A percentile compares a stretch with the other conserved stretches of the same genome.
These are phyloP conservation scores for Ganaspis sp. DNA, from an alignment of 1,140 invertebrate genomes.

Conservation along the genomic window DNA sequence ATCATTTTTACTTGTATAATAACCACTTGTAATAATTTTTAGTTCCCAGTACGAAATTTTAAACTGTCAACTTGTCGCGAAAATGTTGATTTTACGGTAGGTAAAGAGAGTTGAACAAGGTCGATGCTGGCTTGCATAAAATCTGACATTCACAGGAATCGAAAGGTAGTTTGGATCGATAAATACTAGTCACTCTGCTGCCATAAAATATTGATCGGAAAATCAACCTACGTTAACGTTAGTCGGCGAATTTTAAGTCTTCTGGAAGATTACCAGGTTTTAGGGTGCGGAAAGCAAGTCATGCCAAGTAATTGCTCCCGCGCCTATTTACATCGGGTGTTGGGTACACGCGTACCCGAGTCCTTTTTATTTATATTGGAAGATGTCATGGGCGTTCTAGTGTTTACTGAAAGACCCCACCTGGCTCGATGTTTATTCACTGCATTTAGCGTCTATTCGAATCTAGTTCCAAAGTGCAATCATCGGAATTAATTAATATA, in stretches of 20 bases:
- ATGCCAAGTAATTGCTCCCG: constrained; percentile 29
- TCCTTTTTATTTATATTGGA: constrained; percentile 5
- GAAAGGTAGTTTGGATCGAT: constrained; percentile 7
- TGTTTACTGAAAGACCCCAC: constrained; percentile 17
- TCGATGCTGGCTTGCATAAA: neutral
- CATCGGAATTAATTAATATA: neutral
- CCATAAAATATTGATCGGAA: constrained; percentile 22
- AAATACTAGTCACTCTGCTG: neutral
- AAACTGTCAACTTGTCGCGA: constrained; percentile 34
- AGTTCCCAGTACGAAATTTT: constrained; percentile 44
- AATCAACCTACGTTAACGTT: constrained; percentile 23
- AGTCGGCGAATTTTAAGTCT: constrained; percentile 21
- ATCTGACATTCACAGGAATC: constrained; percentile 23
- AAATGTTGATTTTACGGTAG: neutral
- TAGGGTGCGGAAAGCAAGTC: constrained; percentile 29
- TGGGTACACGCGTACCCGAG: constrained; percentile 2
- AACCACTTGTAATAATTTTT: too few species aligned
- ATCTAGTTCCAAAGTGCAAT: neutral
- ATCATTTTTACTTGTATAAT: too few species aligned
- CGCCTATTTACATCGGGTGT: constrained; percentile 22
- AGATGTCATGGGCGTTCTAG: constrained; percentile 6
- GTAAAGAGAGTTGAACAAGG: neutral
- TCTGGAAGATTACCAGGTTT: constrained; percentile 17
- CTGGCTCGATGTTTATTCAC: constrained; percentile 13
- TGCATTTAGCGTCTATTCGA: neutral